Evolutionary conservation across 1,140 invertebrate genomes (phyloP), one percentile per base, ranked within the genome.

Genomic region (Tetragnatha versicolor): DNA sequence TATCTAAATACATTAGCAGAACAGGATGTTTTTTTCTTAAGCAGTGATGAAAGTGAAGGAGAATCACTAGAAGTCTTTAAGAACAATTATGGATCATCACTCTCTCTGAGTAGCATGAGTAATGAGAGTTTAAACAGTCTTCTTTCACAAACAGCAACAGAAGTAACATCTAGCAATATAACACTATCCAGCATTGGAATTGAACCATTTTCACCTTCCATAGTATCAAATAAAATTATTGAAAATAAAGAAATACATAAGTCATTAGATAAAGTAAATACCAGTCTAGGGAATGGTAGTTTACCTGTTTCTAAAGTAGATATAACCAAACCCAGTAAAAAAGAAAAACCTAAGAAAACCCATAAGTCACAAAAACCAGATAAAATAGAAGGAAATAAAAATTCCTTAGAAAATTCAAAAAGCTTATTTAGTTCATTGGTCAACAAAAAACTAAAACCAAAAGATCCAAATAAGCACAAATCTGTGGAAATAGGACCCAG

Each of bases 61-160:
- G 42, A 53, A n/a, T 53, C 37, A 10, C 49, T 45, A 29, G 69
- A 60, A 9, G 22, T 55, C 14, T 65, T 65, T 39, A 20, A 53
- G 20, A 25, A 65, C 33, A 77, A 65, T 29, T 79, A 69, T 47
- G 20, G 25, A 7, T 69, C 76, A 25, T 55, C 76, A 29, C 20
- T 61, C 53, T 70, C 72, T 20, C 22, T 81, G 2, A 58, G 66
- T 25, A 81, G 81, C 22, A 17, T 79, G 14, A 79, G 79, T n/a
- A 55, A 80, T 61, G 70, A 61, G 10, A 83, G 82, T 72, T 60
- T 82, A 55, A 83, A 81, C 45, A 83, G 81, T 61, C 79, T 83
- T 31, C 72, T 81, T 7, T 83, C 82, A 17, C 61, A 75, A 55
- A 81, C 79, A 37, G 70, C 51, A n/a, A 78, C 77, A 9, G 81